Evolutionary conservation across 2,113 vertebrate genomes (phyloP).

Genomic region (Serinus canaria): DNA sequence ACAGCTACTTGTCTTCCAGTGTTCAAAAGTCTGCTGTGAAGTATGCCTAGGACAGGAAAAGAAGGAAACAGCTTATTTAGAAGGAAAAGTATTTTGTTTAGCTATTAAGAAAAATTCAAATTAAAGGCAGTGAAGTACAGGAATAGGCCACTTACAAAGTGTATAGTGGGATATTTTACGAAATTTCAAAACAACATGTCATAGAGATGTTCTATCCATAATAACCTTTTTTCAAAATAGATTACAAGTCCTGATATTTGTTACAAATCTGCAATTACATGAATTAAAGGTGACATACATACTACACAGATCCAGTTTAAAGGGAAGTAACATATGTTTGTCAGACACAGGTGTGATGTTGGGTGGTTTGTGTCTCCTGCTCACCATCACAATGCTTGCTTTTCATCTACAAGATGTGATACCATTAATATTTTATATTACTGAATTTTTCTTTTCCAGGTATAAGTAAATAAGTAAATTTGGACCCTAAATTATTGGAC

Average conservation of each 20-base stretch:
- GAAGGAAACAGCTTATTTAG: background rate
- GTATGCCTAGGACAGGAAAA: background rate
- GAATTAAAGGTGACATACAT: background rate
- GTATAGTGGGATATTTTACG: background rate
- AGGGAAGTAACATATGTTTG: background rate
- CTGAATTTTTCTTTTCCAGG: background rate
- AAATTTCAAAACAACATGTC: background rate
- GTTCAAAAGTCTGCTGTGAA: background rate
- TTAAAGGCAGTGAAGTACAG: background rate
- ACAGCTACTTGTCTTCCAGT: background rate
- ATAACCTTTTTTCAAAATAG: background rate
- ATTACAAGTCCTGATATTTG: background rate
- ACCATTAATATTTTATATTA: background rate
- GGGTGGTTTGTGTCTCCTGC: background rate
- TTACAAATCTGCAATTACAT: background rate
- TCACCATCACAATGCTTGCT: background rate
- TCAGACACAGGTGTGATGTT: background rate
- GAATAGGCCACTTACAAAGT: rapidly evolving
- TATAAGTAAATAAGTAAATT: background rate
- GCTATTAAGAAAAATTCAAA: background rate
- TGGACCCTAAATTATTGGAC: background rate
- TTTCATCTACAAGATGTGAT: background rate
- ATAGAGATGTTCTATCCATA: background rate
- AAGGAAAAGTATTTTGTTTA: background rate
- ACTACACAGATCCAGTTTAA: background rate